phyloP scores from a whole-genome alignment of 2,113 vertebrate species.

The Menidia beryllina region DNA sequence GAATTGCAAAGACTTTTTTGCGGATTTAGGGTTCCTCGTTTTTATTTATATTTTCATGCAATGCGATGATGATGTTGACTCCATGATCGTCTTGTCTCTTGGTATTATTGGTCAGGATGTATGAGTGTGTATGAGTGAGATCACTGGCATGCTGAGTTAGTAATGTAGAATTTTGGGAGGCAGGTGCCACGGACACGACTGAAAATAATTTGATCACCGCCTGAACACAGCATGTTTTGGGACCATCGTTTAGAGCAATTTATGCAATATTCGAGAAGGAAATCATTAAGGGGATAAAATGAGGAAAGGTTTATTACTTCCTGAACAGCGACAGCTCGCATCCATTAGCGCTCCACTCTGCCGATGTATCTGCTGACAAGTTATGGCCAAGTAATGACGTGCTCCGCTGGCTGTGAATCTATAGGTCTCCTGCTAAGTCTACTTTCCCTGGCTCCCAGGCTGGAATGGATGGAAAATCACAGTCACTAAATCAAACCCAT shows the following conservation, averaged over 20 bases:
- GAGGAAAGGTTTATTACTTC: conserved; percentile 69
- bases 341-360: conserved; percentile 65
- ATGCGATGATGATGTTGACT: neutral
- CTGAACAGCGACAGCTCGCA: conserved; percentile 59
- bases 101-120: neutral
- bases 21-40: neutral
- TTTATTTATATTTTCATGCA: neutral
- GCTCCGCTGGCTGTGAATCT: conserved; percentile 70
- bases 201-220: neutral
- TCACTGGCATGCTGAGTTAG: neutral
- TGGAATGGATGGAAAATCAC: conserved; percentile 74
- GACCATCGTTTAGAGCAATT: conserved; percentile 49
- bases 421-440: conserved; percentile 68
- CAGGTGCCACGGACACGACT: neutral
- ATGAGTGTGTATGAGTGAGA: neutral
- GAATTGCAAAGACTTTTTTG: too few species aligned
- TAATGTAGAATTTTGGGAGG: neutral
- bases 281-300: conserved; percentile 64
- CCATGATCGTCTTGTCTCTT: neutral
- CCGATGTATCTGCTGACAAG: conserved; percentile 75
- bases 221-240: neutral
- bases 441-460: conserved; percentile 61
- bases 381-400: conserved; percentile 73
- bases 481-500: conserved; percentile 78
- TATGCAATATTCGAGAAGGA: conserved; percentile 40